phyloP scores from a whole-genome alignment of 2,113 vertebrate genomes.

The Notarius lentiginosus region DNA sequence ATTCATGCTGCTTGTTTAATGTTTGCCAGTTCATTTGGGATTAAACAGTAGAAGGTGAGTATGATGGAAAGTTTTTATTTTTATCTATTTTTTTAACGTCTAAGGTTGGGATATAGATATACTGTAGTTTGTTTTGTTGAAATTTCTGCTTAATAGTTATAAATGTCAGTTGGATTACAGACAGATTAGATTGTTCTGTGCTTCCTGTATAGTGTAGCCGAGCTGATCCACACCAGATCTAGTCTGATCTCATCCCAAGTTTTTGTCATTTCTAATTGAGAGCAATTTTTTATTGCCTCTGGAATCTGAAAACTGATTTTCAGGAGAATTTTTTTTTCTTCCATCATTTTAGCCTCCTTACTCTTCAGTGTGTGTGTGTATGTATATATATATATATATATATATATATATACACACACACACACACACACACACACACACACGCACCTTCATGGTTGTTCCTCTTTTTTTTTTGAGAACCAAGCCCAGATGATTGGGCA shows the following conservation, averaged over 20 bases:
- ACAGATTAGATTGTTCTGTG: neutral
- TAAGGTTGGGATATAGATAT: neutral
- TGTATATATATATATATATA: no score
- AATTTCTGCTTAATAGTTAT: neutral
- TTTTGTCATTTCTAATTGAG: slow-evolving; percentile 46
- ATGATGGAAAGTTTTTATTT: neutral
- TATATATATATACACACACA: no score
- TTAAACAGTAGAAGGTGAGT: neutral
- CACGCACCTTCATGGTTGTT: neutral
- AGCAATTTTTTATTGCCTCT: slow-evolving; percentile 47
- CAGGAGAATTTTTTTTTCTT: neutral
- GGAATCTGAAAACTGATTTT: slow-evolving; percentile 26
- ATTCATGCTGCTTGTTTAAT: neutral
- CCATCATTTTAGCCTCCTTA: neutral
- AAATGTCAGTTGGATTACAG: neutral
- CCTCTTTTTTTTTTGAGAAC: neutral
- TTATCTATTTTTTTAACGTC: no score
- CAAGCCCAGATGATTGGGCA: neutral
- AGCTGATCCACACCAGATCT: neutral
- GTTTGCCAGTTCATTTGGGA: slow-evolving; percentile 17
- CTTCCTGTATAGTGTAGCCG: no score
- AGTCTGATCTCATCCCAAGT: slow-evolving; percentile 38
- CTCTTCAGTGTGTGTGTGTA: neutral
- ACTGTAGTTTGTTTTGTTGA: neutral
- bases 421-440: no score